A percentile compares a stretch with the other conserved stretches of the same genome.
Evolutionary conservation across 2,797 vertebrate species (phyloP).

Genomic region (Lycodopsis pacificus): DNA sequence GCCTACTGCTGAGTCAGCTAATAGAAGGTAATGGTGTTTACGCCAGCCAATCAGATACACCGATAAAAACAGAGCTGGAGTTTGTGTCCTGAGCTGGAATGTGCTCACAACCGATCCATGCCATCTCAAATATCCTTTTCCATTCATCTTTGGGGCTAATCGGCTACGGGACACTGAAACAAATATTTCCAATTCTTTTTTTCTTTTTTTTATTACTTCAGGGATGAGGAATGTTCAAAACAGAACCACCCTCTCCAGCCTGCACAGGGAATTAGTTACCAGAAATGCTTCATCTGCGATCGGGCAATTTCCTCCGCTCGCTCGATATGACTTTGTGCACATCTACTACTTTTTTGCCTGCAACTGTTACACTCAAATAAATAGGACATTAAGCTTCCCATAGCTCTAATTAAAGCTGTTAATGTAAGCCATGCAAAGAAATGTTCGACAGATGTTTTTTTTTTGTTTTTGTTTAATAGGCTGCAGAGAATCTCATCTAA

Average conservation of each 20-base stretch:
- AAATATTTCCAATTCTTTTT: conserved; percentile 37
- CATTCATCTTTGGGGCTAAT: conserved; percentile 7
- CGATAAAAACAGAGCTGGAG: conserved; percentile 35
- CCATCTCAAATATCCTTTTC: conserved; percentile 21
- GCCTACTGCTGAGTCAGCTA: conserved; percentile 55
- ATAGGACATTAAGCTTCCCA: conserved; percentile 11
- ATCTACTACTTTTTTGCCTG: background rate
- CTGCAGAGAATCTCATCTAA: background rate
- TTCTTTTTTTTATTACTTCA: conserved; percentile 34
- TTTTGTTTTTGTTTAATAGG: background rate
- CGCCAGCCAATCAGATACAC: conserved; percentile 45
- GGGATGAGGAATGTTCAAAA: conserved; percentile 49
- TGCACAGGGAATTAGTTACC: conserved; percentile 31
- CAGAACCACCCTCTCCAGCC: conserved; percentile 25
- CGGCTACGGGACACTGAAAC: conserved; percentile 2
- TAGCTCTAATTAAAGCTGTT: no score
- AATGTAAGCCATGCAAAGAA: conserved; percentile 42
- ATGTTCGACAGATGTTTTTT: conserved; percentile 55
- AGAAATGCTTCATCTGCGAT: conserved; percentile 37
- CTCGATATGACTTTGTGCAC: background rate
- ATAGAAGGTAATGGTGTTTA: conserved; percentile 50
- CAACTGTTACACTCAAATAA: conserved; percentile 11
- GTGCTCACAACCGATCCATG: conserved; percentile 9
- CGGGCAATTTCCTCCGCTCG: conserved; percentile 13
- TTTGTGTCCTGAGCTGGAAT: conserved; percentile 43